Evolutionary conservation across 1,140 invertebrate species (phyloP).

Genomic region (Hermetia illucens): DNA sequence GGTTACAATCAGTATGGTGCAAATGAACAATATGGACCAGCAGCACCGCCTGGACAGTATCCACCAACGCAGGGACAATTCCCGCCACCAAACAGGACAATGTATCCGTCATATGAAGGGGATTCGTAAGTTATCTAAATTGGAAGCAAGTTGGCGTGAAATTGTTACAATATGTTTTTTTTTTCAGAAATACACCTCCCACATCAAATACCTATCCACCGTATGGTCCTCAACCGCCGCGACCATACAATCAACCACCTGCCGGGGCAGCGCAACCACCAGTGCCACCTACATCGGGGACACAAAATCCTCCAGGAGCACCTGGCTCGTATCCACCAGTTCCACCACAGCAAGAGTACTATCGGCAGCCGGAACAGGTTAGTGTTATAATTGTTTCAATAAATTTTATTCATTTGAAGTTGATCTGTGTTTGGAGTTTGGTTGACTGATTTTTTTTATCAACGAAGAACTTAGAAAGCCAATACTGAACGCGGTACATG

Average conservation of each 20-base stretch:
- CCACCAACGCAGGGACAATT: conserved; percentile 47
- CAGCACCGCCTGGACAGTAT: conserved; percentile 35
- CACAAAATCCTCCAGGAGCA: conserved; percentile 11
- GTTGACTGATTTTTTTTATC: too few species aligned
- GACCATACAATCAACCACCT: conserved; percentile 25
- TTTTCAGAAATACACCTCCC: conserved; percentile 15
- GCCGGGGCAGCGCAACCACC: conserved; percentile 21
- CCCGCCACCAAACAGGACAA: conserved; percentile 51
- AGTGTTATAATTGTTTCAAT: conserved; percentile 1
- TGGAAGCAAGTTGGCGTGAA: background rate
- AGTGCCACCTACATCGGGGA: conserved; percentile 15
- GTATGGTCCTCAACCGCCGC: conserved; percentile 15
- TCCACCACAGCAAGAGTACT: conserved; percentile 49
- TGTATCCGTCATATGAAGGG: conserved; percentile 57
- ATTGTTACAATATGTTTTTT: background rate
- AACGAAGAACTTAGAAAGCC: too few species aligned
- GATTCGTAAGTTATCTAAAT: conserved; percentile 23
- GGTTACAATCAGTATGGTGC: conserved; percentile 29
- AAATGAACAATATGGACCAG: conserved; percentile 33
- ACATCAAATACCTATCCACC: conserved; percentile 27
- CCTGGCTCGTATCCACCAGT: conserved; percentile 34
- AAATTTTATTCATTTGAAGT: too few species aligned
- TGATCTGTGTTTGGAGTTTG: too few species aligned
- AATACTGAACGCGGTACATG: too few species aligned
- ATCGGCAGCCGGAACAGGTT: conserved; percentile 41